Base-by-base conservation (phyloP, 2,797 vertebrate genomes). In the Diplodus puntazzo region DNA sequence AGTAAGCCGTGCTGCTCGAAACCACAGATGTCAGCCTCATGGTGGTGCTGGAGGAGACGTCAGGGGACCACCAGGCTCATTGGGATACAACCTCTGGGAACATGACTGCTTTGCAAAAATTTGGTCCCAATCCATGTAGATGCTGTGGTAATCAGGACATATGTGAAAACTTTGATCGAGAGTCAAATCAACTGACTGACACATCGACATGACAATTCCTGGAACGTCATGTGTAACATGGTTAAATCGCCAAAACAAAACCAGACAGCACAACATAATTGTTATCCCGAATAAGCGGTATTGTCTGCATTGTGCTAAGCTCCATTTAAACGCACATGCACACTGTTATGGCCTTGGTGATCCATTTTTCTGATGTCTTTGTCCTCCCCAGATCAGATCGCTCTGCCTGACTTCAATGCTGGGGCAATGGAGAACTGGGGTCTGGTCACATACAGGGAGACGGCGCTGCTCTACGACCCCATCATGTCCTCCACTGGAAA, bases 341-440 rank as follows among this genome's bases (percentile, higher is more conserved):
- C 13, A 25, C 13, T 25, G 5, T 34, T 34, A 21, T 30, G 14
- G 21, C 8, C 53, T 60, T 10, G 0, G 0, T 66, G 14, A 13
- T 42, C 39, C 11, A 17, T 50, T 54, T 75, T 23, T 48, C 16
- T 53, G 3, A 70, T 65, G 39, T 49, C 20, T 34, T 67, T 62
- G 21, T 30, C 75, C n/a, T 62, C 55, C 67, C 2, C 8, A 99
- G 98, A 98, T 90, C 98, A 99, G 92, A 94, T 99, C 0, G 97
- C 90, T 11, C 91, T 99, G 68, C 98, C 97, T 0, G 98, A 99
- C 88, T 99, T 99, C 87, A 92, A 93, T 0, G 96, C 97, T 0
- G 97, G 97, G 0, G 98, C 97, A 0, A 99, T 99, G 98, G 98
- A 99, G 93, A 99, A 99, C 93, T 99, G 98, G 98, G 98, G 98